Conservation (phyloP, 2,888 invertebrate species). For the Tillus elongatus region DNA sequence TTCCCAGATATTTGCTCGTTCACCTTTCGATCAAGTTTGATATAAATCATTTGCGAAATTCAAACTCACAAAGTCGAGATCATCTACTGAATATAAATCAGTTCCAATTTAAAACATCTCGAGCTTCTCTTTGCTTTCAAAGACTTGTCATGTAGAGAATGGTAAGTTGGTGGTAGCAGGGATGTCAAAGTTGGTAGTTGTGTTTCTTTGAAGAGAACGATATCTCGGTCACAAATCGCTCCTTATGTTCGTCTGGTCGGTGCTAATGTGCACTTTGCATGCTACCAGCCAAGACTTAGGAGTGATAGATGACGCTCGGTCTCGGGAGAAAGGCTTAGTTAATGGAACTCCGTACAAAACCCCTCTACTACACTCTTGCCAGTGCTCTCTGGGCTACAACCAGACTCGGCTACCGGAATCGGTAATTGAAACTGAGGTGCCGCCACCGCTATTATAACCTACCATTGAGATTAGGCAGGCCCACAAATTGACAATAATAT, state of each 20-base stretch:
- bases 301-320: conserved; percentile 27
- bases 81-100: too few relatives aligned
- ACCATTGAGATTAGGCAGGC: neutral
- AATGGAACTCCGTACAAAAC: conserved; percentile 21
- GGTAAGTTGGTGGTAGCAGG: too few relatives aligned
- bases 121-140: too few relatives aligned
- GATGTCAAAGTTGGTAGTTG: too few relatives aligned
- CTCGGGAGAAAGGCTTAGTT: conserved; percentile 27
- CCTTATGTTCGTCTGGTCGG: conserved; percentile 27
- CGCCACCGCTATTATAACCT: conserved; percentile 23
- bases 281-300: conserved; percentile 22
- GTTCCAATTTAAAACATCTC: too few relatives aligned
- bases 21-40: too few relatives aligned
- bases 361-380: neutral
- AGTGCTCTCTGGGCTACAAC: neutral
- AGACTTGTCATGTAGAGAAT: too few relatives aligned
- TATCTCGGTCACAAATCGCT: conserved; percentile 27
- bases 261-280: conserved; percentile 37
- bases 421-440: conserved; percentile 29
- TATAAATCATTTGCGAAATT: too few relatives aligned
- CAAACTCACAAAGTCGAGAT: too few relatives aligned
- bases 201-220: conserved; percentile 9
- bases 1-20: too few relatives aligned
- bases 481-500: neutral
- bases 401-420: neutral